phyloP scores from a whole-genome alignment of 2,113 vertebrate genomes.

The Cardinalis cardinalis region DNA sequence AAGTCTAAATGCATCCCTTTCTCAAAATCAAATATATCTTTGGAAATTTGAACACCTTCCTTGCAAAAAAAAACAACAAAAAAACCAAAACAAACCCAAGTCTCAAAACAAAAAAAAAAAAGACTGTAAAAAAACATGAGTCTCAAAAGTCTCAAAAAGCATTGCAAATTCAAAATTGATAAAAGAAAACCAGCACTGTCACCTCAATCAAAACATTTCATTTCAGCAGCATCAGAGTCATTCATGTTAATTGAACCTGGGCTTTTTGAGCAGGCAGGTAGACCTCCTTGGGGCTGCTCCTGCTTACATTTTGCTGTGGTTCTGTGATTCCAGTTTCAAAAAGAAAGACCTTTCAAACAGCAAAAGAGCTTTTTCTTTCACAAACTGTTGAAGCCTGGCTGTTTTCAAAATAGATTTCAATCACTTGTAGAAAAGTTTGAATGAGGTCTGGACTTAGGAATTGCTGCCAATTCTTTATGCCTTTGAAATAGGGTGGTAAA shows the following conservation, averaged over 20 bases:
- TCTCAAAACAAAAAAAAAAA: background rate
- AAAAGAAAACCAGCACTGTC: background rate
- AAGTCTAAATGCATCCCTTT: background rate
- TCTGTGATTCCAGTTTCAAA: constrained; percentile 9
- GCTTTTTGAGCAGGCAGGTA: background rate
- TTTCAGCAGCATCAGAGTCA: background rate
- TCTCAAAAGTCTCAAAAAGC: background rate
- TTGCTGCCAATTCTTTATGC: background rate
- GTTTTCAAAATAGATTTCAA: constrained; percentile 43
- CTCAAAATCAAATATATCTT: background rate
- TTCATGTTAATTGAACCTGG: background rate
- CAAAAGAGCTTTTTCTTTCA: constrained; percentile 2
- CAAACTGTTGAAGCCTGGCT: background rate
- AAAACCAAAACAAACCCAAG: background rate
- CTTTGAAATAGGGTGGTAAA: background rate
- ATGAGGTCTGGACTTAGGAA: constrained; percentile 2
- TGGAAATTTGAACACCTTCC: background rate
- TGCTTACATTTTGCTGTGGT: background rate
- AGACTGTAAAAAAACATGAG: background rate
- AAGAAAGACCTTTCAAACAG: constrained; percentile 21
- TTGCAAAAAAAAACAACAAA: background rate
- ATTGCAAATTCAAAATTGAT: background rate
- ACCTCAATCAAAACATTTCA: background rate
- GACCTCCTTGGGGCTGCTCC: background rate
- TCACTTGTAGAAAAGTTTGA: constrained; percentile 12